Evolutionary conservation across 2,797 vertebrate genomes (phyloP).

Genomic region (Eleutherodactylus coqui): DNA sequence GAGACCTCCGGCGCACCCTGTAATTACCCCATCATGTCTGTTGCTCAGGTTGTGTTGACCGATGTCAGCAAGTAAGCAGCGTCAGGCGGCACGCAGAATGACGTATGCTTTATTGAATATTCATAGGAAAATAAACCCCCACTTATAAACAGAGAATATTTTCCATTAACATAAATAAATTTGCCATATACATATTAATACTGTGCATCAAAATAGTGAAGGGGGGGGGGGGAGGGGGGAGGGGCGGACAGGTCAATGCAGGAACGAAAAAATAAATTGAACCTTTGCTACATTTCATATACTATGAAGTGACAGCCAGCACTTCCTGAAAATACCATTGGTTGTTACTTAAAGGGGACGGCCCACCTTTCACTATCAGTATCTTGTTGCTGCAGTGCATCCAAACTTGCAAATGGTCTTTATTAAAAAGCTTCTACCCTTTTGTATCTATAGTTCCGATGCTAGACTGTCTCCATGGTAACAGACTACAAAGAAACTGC

Average conservation of each 20-base stretch:
- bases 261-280: no score
- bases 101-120: constrained; percentile 16
- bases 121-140: constrained; percentile 65
- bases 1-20: no score
- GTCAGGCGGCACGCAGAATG: neutral
- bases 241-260: neutral
- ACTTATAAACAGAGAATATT: constrained; percentile 64
- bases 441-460: neutral
- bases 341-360: neutral
- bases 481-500: neutral
- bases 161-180: constrained; percentile 23
- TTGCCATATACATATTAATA: constrained; percentile 45
- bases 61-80: neutral
- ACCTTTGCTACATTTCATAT: neutral
- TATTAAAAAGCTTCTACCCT: neutral
- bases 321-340: neutral
- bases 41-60: no score
- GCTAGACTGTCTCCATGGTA: neutral
- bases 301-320: neutral
- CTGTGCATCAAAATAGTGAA: constrained; percentile 28
- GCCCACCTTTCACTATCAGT: neutral
- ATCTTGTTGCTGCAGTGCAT: neutral
- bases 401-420: neutral
- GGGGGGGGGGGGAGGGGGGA: neutral
- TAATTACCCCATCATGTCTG: no score